These are phyloP conservation scores for Rhamphomyia laevipes DNA, from an alignment of 2,888 invertebrate species.

Conservation along the genomic window DNA sequence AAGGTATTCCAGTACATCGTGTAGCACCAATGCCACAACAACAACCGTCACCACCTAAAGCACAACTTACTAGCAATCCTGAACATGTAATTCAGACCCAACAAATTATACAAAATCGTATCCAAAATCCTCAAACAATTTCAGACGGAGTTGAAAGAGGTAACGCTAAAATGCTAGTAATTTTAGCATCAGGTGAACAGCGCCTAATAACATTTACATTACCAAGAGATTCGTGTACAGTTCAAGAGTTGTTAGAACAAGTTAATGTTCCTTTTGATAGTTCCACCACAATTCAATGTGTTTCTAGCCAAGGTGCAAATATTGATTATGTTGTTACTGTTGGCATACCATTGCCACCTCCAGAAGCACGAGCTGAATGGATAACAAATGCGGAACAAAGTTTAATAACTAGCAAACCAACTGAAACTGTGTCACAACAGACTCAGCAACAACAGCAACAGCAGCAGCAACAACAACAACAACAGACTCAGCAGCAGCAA, in stretches of 20 bases:
- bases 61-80: conserved; percentile 7
- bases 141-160: conserved; percentile 26
- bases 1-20: conserved; percentile 8
- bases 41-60: conserved; percentile 4
- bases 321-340: conserved; percentile 72
- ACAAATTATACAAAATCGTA: conserved; percentile 34
- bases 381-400: conserved; percentile 36
- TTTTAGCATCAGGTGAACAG: conserved; percentile 65
- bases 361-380: conserved; percentile 34
- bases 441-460: conserved; percentile 11
- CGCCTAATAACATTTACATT: conserved; percentile 70
- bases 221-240: conserved; percentile 70
- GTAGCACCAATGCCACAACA: conserved; percentile 8
- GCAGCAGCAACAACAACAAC: conserved; percentile 8
- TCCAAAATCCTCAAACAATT: conserved; percentile 24
- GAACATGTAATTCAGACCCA: conserved; percentile 32
- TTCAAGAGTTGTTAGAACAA: conserved; percentile 71
- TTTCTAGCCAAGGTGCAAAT: conserved; percentile 59
- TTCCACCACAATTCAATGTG: conserved; percentile 61
- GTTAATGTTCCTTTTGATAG: conserved; percentile 56
- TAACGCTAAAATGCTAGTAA: conserved; percentile 69
- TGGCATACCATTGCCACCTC: conserved; percentile 37
- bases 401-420: conserved; percentile 31
- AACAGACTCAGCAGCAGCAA: conserved; percentile 26
- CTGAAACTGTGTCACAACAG: conserved; percentile 20